Base-by-base conservation (phyloP, 2,888 invertebrate species). In the Drosophila meridiana region DNA sequence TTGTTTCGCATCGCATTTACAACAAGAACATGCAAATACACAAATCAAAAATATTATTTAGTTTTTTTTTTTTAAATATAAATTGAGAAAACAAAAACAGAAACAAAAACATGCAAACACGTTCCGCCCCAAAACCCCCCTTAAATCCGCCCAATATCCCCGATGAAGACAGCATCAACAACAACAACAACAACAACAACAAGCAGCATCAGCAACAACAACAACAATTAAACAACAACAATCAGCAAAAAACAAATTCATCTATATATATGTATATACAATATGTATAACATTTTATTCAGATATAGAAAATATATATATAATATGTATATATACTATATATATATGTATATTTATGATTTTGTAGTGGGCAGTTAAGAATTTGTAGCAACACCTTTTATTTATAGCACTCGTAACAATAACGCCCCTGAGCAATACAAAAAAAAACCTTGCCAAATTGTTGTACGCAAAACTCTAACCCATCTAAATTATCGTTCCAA, bases 381-480 rank as follows among this genome's bases (percentile, higher is more conserved):
- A 69, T 73, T 69, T 73, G 73, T 80, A 80, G 73, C 58, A 67
- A 70, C 59, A 57, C 61, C 43, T 69, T 82, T 73, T 70, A 73
- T 78, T 79, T 76, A 68, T 78, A 72, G 78, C 78, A 82, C 78
- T 62, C 65, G 65, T 65, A 59, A 52, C 52, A 52, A 65, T 47
- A 40, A 43, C 56, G 50, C 63, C 75, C 52, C 30, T 59, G 75
- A 61, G 63, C 73, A 64, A 64, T 61, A 65, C 60, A 43, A 48
- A 62, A 52, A 56, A 68, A 79, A 76, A 28, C 80, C 78, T 69
- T 90, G 91, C 87, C 91, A 91, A 89, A 91, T 92, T 90, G 90
- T 92, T 84, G 91, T 92, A 90, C 90, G 90, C 77, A 92, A 92
- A 86, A 91, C 92, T 91, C 91, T 92, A 92, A 92, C 92, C 88